Percentiles rank a stretch among this genome's conserved stretches.
phyloP scores from a whole-genome alignment of 2,113 vertebrate species.

The Coryphaenoides rupestris region DNA sequence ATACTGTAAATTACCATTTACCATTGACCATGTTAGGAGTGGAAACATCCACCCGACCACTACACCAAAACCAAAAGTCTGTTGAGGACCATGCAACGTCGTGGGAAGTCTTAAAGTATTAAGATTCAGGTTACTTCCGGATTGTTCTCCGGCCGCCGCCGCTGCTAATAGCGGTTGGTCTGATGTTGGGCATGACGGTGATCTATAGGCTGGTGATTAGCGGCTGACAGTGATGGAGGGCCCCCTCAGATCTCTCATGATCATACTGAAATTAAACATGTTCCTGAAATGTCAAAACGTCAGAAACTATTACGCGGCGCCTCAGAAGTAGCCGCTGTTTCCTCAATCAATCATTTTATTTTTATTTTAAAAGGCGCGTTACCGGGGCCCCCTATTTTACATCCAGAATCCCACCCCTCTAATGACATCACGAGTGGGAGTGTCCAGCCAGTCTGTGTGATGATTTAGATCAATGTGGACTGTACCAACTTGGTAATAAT shows the following conservation, averaged over 20 bases:
- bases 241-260: slow-evolving; percentile 44
- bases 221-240: slow-evolving; percentile 61
- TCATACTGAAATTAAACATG: slow-evolving; percentile 62
- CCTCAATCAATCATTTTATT: slow-evolving; percentile 17
- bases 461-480: no score
- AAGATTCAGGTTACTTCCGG: background rate
- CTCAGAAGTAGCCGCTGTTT: slow-evolving; percentile 10
- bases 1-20: no score
- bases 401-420: no score
- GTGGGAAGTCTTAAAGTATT: background rate
- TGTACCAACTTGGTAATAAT: no score
- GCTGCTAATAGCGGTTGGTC: slow-evolving; percentile 18
- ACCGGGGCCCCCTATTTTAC: no score
- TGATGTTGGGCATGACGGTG: slow-evolving; percentile 53
- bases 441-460: no score
- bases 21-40: no score
- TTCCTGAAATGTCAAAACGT: slow-evolving; percentile 52
- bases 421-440: no score
- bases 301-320: slow-evolving; percentile 53
- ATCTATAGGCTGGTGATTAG: slow-evolving; percentile 65
- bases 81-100: background rate
- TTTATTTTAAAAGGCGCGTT: slow-evolving; percentile 19
- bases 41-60: no score
- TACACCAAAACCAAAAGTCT: no score
- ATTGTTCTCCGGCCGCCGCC: slow-evolving; percentile 44